Evolutionary conservation across 2,113 vertebrate species (phyloP).

Genomic region (Andinoacara biseriatus): DNA sequence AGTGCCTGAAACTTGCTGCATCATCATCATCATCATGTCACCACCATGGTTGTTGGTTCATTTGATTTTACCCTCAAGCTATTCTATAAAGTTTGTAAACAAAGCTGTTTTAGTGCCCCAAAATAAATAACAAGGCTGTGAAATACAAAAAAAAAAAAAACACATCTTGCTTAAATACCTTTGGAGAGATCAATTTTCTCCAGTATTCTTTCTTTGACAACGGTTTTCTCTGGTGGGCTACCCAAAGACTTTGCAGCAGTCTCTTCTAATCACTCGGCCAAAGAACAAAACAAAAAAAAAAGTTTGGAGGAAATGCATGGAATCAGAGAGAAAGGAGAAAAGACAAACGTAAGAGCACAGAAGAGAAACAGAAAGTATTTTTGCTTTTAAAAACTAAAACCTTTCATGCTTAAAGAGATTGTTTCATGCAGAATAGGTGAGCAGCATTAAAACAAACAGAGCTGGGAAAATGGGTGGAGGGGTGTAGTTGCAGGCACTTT

Average conservation of each 20-base stretch:
- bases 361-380: not conserved
- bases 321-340: conserved; percentile 13
- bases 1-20: conserved; percentile 36
- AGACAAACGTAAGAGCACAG: not conserved
- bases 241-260: conserved; percentile 83
- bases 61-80: not conserved
- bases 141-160: not conserved
- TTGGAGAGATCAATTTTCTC: conserved; percentile 86
- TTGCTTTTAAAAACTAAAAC: not conserved
- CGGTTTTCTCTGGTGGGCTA: conserved; percentile 78
- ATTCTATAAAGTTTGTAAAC: conserved; percentile 19
- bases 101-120: conserved; percentile 4
- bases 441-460: conserved; percentile 37
- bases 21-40: conserved; percentile 26
- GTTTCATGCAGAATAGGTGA: not conserved
- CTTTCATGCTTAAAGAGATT: not conserved
- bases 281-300: conserved; percentile 13
- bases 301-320: conserved; percentile 21
- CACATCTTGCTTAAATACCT: conserved; percentile 76
- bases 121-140: not conserved
- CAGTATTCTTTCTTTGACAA: conserved; percentile 81
- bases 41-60: conserved; percentile 40
- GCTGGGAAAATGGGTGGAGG: not conserved
- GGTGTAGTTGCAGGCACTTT: conserved; percentile 22
- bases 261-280: conserved; percentile 80